A percentile compares a stretch with the other conserved stretches of the same genome.
These are phyloP conservation scores for Cheirogaleus major DNA, from an alignment of 2,797 vertebrate genomes.

Conservation along the genomic window DNA sequence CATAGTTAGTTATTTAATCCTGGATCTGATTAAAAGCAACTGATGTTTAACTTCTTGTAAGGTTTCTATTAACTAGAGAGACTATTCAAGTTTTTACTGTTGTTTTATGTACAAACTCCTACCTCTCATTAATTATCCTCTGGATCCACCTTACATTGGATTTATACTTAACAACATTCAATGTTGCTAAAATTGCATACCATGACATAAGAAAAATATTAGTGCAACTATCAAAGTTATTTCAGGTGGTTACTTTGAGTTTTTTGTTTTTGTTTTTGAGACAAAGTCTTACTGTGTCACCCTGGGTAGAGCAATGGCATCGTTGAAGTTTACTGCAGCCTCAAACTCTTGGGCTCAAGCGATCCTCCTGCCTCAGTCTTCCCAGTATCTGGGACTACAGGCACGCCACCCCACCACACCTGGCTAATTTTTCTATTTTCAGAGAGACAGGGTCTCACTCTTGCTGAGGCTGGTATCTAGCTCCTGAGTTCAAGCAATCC, in stretches of 20 bases:
- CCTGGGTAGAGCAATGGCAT: too few relatives aligned
- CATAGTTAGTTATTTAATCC: constrained; percentile 78
- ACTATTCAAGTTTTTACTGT: constrained; percentile 70
- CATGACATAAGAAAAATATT: constrained; percentile 24
- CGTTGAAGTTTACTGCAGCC: too few relatives aligned
- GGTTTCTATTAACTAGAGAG: constrained; percentile 74
- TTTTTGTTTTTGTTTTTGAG: not conserved
- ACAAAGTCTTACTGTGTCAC: too few relatives aligned
- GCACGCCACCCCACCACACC: too few relatives aligned
- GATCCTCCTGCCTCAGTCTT: too few relatives aligned
- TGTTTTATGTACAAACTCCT: constrained; percentile 61
- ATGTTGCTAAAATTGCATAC: constrained; percentile 36
- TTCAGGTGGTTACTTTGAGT: constrained; percentile 53
- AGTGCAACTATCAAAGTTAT: not conserved
- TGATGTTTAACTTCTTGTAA: constrained; percentile 81
- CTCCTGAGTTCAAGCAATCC: too few relatives aligned
- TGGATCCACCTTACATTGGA: constrained; percentile 37
- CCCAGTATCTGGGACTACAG: too few relatives aligned
- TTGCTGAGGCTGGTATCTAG: too few relatives aligned
- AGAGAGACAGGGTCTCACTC: too few relatives aligned
- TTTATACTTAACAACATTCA: constrained; percentile 60
- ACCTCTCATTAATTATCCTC: constrained; percentile 74
- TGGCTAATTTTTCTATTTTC: too few relatives aligned
- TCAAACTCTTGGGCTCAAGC: too few relatives aligned
- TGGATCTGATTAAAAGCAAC: constrained; percentile 78